Conservation (phyloP, 2,113 vertebrate species). For the Tychaedon coryphoeus region DNA sequence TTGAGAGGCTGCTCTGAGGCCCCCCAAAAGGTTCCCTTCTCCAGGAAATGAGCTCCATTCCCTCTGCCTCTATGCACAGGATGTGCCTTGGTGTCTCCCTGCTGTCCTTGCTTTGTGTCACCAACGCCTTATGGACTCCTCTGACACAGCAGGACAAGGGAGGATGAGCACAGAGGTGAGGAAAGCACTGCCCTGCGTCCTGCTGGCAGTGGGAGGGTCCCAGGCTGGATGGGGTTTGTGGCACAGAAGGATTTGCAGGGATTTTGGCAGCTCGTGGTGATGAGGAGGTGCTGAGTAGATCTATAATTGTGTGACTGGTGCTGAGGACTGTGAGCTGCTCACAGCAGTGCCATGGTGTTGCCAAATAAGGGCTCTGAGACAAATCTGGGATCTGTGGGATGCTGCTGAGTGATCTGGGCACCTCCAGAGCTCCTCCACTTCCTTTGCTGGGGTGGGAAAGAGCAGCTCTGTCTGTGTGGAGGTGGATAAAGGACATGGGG, state of each 20-base stretch:
- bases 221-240: neutral
- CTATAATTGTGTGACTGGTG: neutral
- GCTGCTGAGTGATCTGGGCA: neutral
- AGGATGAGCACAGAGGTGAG: neutral
- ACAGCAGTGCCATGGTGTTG: neutral
- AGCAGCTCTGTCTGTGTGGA: neutral
- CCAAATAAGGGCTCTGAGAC: neutral
- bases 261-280: neutral
- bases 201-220: neutral
- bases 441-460: neutral
- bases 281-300: neutral
- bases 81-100: neutral
- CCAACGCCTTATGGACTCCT: accelerated
- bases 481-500: neutral
- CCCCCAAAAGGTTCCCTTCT: neutral
- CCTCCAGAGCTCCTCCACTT: neutral
- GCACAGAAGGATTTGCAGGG: neutral
- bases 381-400: neutral
- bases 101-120: neutral
- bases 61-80: neutral
- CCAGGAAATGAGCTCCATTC: neutral
- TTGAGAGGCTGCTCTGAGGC: neutral
- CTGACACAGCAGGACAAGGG: neutral
- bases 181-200: accelerated
- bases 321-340: neutral